Conservation (phyloP, 2,888 invertebrate species). For the Drosophila pseudotalamancana region DNA sequence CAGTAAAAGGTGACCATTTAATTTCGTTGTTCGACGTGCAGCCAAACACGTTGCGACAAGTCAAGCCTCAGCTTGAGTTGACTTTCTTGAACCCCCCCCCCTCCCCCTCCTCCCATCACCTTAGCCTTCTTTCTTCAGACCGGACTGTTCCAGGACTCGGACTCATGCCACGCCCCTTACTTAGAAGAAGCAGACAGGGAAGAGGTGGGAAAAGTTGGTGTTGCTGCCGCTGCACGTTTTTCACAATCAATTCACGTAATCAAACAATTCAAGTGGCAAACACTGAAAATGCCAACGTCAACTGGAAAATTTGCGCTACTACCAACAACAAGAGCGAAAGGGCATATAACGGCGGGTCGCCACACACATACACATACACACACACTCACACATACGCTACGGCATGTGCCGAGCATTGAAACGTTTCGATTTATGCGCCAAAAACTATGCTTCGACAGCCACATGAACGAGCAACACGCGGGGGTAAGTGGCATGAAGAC, state of each 20-base stretch:
- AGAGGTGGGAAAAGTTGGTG: constrained; percentile 36
- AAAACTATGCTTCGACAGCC: constrained; percentile 82
- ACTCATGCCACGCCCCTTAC: constrained; percentile 10
- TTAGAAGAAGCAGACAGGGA: constrained; percentile 2
- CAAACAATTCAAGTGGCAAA: constrained; percentile 84
- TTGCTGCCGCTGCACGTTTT: constrained; percentile 77
- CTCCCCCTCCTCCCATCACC: background rate
- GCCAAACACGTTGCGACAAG: constrained; percentile 50
- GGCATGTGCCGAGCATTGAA: constrained; percentile 69
- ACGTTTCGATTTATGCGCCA: constrained; percentile 81
- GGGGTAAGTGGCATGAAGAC: constrained; percentile 29
- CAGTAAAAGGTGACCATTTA: constrained; percentile 65
- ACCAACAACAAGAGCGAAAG: constrained; percentile 38
- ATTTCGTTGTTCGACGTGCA: constrained; percentile 61
- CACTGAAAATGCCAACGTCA: constrained; percentile 83
- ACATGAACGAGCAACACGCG: constrained; percentile 68
- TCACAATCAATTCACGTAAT: constrained; percentile 82
- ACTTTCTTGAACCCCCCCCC: constrained; percentile 33
- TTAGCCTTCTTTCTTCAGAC: too few relatives aligned
- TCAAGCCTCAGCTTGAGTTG: constrained; percentile 31
- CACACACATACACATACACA: constrained; percentile 14
- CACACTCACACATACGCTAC: constrained; percentile 12
- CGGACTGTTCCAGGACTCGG: constrained; percentile 6
- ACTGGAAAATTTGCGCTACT: constrained; percentile 79
- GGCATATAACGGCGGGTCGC: constrained; percentile 3